A percentile compares a stretch with the other conserved stretches of the same genome.
Conservation (phyloP, 2,797 vertebrate species). For the Spondyliosoma cantharus region DNA sequence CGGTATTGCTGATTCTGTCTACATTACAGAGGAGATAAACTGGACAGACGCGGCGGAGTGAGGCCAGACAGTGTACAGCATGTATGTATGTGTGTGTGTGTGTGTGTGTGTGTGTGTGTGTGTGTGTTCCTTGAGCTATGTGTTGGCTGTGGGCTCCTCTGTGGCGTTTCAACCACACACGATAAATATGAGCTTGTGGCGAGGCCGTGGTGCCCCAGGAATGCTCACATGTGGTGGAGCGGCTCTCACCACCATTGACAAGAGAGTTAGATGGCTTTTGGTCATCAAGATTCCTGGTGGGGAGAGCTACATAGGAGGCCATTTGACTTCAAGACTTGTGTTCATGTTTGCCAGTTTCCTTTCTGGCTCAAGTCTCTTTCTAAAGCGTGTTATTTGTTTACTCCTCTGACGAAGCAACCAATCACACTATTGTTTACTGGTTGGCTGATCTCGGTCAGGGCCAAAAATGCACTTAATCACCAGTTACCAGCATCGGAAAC, state of each 20-base stretch:
- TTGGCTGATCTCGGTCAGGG: conserved; percentile 65
- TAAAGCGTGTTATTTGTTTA: conserved; percentile 83
- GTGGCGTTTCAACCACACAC: conserved; percentile 83
- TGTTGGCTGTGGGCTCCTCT: conserved; percentile 81
- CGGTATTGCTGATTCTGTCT: conserved; percentile 67
- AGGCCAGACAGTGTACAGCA: conserved; percentile 49
- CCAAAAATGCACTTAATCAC: conserved; percentile 81
- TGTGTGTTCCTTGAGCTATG: conserved; percentile 78
- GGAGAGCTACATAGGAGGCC: conserved; percentile 78
- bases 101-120: conserved; percentile 58
- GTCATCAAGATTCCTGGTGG: conserved; percentile 81
- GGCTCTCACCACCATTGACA: conserved; percentile 86
- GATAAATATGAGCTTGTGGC: conserved; percentile 87
- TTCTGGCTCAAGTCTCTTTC: conserved; percentile 69
- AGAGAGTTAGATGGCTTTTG: conserved; percentile 81
- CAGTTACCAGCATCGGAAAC: conserved; percentile 73
- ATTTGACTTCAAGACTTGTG: conserved; percentile 65
- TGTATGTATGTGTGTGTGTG: conserved; percentile 49
- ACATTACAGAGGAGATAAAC: conserved; percentile 59
- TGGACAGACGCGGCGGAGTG: conserved; percentile 57
- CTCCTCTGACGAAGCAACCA: conserved; percentile 68
- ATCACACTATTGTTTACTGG: conserved; percentile 78
- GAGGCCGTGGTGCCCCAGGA: conserved; percentile 82
- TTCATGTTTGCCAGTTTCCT: conserved; percentile 74
- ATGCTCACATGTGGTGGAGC: conserved; percentile 84